Evolutionary conservation across 2,113 vertebrate genomes (phyloP), one percentile per base, ranked within the genome.

Genomic region (Colistium nudipinnis): DNA sequence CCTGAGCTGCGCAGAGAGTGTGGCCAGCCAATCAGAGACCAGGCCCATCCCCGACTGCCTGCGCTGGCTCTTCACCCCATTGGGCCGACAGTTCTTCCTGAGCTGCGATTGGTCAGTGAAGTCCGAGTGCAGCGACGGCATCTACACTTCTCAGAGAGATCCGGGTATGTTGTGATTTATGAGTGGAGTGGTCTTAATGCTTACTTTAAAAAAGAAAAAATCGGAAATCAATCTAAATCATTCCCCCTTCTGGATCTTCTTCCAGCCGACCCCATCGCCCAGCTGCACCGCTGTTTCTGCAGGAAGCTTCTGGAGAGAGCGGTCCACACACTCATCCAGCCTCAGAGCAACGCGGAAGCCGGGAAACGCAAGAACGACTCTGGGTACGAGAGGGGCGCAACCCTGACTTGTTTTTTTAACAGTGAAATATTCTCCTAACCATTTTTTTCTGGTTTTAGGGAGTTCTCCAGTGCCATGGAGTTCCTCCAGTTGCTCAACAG

Each of bases 211-310:
- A n/a, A n/a, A n/a, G n/a, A n/a, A n/a, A n/a, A n/a, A n/a, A n/a
- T n/a, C n/a, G n/a, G n/a, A n/a, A n/a, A n/a, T n/a, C n/a, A n/a
- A n/a, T n/a, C n/a, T n/a, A n/a, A n/a, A n/a, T n/a, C n/a, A n/a
- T n/a, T 51, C 1, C 41, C 35, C 38, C 28, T 38, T 24, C 16
- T 53, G 33, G 12, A 6, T 68, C 19, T 54, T 31, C 33, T 65
- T 83, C 3, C 87, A 99, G 97, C 92, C 1, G 96, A 99, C 83
- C 97, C 98, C 69, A 91, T 98, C 1, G 95, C 96, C 28, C 98
- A 99, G 86, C 94, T 99, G 63, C 96, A 98, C 88, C 95, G 95
- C 82, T 94, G 95, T 0, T 99, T 98, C 90, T 99, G 98, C 89
- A 95, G 94, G 91, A 97, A 95, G 81, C 94, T 99, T 35, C 79